These are phyloP conservation scores for Drosophila bunnanda DNA, from an alignment of 2,888 invertebrate genomes.

Conservation along the genomic window DNA sequence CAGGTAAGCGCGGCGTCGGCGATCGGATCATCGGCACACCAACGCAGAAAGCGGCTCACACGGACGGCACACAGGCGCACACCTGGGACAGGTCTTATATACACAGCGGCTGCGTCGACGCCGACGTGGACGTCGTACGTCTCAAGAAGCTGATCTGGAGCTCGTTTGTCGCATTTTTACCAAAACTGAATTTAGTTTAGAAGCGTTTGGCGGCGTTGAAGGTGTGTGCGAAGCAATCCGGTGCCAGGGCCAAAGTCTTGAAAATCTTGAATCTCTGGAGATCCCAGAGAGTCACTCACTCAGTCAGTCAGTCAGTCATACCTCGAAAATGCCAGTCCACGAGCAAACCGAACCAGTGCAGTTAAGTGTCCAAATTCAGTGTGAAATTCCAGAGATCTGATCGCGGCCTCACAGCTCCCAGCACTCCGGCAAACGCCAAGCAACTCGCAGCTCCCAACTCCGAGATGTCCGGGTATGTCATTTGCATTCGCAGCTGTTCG, in stretches of 20 bases:
- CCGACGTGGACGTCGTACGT: constrained; percentile 44
- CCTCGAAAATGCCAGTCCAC: constrained; percentile 1
- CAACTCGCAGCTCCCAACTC: constrained; percentile 4
- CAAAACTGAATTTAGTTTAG: constrained; percentile 85
- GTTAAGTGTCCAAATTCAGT: constrained; percentile 36
- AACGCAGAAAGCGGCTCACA: constrained; percentile 64
- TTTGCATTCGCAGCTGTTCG: constrained; percentile 66
- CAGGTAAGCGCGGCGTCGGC: constrained; percentile 55
- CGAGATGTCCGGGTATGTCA: constrained; percentile 58
- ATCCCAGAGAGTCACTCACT: constrained; percentile 10
- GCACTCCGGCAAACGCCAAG: constrained; percentile 8
- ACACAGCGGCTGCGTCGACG: constrained; percentile 39
- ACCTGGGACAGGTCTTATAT: constrained; percentile 40
- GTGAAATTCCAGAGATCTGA: constrained; percentile 19
- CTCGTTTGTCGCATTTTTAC: constrained; percentile 83
- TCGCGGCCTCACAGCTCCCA: constrained; percentile 26
- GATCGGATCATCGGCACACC: constrained; percentile 71
- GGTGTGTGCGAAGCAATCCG: constrained; percentile 79
- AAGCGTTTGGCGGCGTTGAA: constrained; percentile 84
- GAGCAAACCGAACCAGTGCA: constrained; percentile 22
- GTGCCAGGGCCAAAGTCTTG: constrained; percentile 59
- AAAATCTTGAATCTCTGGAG: constrained; percentile 30
- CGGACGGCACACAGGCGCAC: constrained; percentile 12
- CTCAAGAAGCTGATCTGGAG: constrained; percentile 81
- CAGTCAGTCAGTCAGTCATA: neutral